Evolutionary conservation across 1,140 invertebrate species (phyloP), one percentile per base, ranked within the genome.

Genomic region (Anagrus nilaparvatae): DNA sequence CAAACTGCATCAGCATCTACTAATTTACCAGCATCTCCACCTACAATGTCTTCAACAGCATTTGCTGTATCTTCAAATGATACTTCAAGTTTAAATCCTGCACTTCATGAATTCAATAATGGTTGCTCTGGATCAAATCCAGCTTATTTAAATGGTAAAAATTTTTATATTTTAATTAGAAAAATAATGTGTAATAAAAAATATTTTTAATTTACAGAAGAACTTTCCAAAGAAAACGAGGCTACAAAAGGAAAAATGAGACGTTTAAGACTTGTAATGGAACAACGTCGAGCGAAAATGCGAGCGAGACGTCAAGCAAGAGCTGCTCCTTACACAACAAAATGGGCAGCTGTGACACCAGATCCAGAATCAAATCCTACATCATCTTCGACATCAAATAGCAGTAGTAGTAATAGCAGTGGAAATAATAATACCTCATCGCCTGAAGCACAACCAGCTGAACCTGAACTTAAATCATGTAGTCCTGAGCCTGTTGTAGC

Each of bases 241-340:
- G 83, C 84, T 46, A 86, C 84, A 5, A 82, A 86, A 49, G 82
- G 81, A 29, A 94, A 93, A 62, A 75, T 92, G 64, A 81, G 87
- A 55, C 82, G 86, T 39, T 67, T 93, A 12, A 78, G 86, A 44
- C 69, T 87, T 17, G 84, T 92, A 21, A 86, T 94, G 84, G 85
- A 88, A 50, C 85, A 92, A 59, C 76, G 84, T 50, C 78, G 87
- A 38, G 82, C 86, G 44, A 74, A 84, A 40, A 75, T 87, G 23
- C 79, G 81, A 58, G 85, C 83, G 5, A 74, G 87, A 42, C 80
- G 87, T 51, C 73, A 85, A 37, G 70, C 69, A 5, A 79, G 83
- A 48, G 72, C 75, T 2, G 66, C 78, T 8, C 84, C 84, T 2
- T 88, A 87, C 54, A 73, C 77, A 4, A 70, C 71, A 3, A 69